Conservation (phyloP, 2,113 vertebrate genomes). For the Xenopus borealis region DNA sequence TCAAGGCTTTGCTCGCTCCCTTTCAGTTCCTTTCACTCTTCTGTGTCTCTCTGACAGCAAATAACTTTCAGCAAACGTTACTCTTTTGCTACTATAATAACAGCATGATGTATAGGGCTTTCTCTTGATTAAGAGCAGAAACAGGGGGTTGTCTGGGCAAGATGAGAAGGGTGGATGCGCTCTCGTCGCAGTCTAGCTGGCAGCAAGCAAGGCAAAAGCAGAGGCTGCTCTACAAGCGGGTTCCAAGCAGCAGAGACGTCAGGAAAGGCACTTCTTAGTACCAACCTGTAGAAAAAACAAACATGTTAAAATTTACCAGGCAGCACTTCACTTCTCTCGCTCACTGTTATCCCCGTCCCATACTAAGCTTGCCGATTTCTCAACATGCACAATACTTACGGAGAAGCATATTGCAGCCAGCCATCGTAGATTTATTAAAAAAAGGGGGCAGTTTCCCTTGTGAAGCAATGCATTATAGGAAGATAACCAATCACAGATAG, state of each 20-base stretch:
- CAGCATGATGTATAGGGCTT: slow-evolving; percentile 63
- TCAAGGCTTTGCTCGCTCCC: slow-evolving; percentile 55
- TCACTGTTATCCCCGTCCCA: slow-evolving; percentile 54
- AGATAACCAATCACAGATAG: slow-evolving; percentile 68
- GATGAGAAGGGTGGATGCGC: slow-evolving; percentile 72
- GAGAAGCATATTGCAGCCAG: slow-evolving; percentile 69
- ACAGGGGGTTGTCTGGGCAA: slow-evolving; percentile 74
- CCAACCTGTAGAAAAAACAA: slow-evolving; percentile 83
- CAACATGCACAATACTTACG: slow-evolving; percentile 65
- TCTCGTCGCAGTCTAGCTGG: slow-evolving; percentile 78
- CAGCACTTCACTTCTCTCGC: slow-evolving; percentile 60
- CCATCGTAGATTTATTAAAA: slow-evolving; percentile 71
- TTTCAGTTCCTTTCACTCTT: slow-evolving; percentile 43
- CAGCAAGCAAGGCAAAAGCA: slow-evolving; percentile 84
- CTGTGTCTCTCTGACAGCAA: slow-evolving; percentile 66
- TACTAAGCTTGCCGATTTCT: slow-evolving; percentile 52
- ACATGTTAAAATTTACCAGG: slow-evolving; percentile 70
- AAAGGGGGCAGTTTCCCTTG: slow-evolving; percentile 62
- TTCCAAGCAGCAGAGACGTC: slow-evolving; percentile 84
- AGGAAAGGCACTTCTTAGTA: slow-evolving; percentile 88
- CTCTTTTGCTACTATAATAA: slow-evolving; percentile 58
- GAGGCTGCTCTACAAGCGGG: slow-evolving; percentile 79
- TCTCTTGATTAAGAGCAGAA: slow-evolving; percentile 65
- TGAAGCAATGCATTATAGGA: slow-evolving; percentile 63
- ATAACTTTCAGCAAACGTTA: slow-evolving; percentile 66